Percentiles rank a stretch among this genome's conserved stretches.
Conservation (phyloP, 2,888 invertebrate genomes). For the Gari tellinella region DNA sequence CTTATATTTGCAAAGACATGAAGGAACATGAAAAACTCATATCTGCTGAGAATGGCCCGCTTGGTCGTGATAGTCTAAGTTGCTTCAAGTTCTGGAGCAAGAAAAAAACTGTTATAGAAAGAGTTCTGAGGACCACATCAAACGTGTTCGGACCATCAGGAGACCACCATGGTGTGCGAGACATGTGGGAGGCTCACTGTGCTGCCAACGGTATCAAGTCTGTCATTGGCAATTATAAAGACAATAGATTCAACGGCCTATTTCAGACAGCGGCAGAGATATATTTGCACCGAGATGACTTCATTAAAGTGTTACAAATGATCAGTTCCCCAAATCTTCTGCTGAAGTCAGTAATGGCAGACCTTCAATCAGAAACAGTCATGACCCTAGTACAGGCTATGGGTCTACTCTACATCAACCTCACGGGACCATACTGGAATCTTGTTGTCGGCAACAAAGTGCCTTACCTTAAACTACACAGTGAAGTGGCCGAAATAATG, state of each 20-base stretch:
- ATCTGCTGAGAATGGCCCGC: constrained; percentile 11
- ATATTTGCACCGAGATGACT: no score
- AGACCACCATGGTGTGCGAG: constrained; percentile 39
- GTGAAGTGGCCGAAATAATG: no score
- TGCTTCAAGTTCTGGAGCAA: constrained; percentile 42
- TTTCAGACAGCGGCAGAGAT: constrained; percentile 46
- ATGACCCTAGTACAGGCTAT: no score
- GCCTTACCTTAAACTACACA: no score
- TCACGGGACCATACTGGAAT: no score
- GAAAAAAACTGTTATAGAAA: constrained; percentile 34
- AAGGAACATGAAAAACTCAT: constrained; percentile 12
- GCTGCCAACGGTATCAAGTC: constrained; percentile 42
- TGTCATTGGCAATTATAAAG: constrained; percentile 47
- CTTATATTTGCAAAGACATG: constrained; percentile 21
- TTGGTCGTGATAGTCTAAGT: constrained; percentile 41
- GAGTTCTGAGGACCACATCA: constrained; percentile 34
- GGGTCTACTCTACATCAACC: no score
- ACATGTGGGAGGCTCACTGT: constrained; percentile 46
- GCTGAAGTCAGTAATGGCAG: no score
- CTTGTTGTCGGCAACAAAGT: no score
- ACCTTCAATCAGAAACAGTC: no score
- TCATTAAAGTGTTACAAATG: no score
- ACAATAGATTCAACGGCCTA: constrained; percentile 54
- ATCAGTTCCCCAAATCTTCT: no score
- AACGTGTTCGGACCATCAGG: constrained; percentile 49